Conservation (phyloP, 2,113 vertebrate genomes). For the Clinocottus analis region DNA sequence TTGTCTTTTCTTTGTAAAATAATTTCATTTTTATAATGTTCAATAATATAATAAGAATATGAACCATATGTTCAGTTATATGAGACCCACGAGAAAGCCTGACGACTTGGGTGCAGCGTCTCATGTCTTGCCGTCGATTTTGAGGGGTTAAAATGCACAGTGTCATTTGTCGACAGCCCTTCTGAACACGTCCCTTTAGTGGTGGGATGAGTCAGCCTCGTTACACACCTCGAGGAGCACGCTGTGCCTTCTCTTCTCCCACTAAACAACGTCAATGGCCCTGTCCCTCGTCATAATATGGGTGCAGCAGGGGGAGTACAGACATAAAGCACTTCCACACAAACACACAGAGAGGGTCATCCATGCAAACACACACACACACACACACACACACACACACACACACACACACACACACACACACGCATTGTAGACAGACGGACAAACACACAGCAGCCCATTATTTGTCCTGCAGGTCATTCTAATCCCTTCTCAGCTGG, state of each 20-base stretch:
- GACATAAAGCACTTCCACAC: slow-evolving; percentile 42
- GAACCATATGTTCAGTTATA: slow-evolving; percentile 10
- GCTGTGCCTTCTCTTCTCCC: slow-evolving; percentile 57
- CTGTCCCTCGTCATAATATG: slow-evolving; percentile 47
- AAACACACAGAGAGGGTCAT: slow-evolving; percentile 45
- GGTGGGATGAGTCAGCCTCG: slow-evolving; percentile 78
- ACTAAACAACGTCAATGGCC: slow-evolving; percentile 67
- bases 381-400: neutral
- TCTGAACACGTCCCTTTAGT: slow-evolving; percentile 53
- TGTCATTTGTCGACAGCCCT: slow-evolving; percentile 32
- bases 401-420: too few species aligned
- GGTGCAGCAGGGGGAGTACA: slow-evolving; percentile 46
- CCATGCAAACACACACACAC: slow-evolving; percentile 26
- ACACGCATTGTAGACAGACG: slow-evolving; percentile 11
- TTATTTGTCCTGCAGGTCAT: slow-evolving; percentile 43
- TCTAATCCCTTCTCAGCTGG: slow-evolving; percentile 35
- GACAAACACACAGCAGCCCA: slow-evolving; percentile 2
- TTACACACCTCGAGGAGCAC: slow-evolving; percentile 71
- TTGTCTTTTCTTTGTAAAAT: neutral
- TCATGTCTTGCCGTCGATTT: slow-evolving; percentile 31
- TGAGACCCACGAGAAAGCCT: slow-evolving; percentile 10
- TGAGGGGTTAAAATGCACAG: slow-evolving; percentile 45
- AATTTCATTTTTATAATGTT: slow-evolving; percentile 7
- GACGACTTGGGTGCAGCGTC: neutral
- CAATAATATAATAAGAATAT: too few species aligned